Evolutionary conservation across 92 coral and sea anemone species (phyloP).

Genomic region (Desmophyllum pertusum): DNA sequence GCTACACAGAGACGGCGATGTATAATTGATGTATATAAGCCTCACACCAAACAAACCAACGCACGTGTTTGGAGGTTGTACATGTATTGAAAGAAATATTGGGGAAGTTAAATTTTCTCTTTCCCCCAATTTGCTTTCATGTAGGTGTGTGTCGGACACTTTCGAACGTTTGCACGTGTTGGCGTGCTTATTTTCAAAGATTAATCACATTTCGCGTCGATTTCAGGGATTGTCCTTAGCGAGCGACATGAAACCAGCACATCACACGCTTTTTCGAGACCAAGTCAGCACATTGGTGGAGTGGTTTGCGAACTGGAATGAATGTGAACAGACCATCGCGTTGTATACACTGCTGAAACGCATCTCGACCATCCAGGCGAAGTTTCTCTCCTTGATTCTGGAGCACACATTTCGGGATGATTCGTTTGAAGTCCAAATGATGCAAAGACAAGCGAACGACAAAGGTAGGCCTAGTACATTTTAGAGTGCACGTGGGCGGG

Average conservation of each 20-base stretch:
- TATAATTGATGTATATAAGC: constrained; percentile 86
- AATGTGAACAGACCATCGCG: constrained; percentile 97
- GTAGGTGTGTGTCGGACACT: constrained; percentile 19
- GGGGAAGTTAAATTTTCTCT: background rate
- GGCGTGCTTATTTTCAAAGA: constrained; percentile 19
- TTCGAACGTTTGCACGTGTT: constrained; percentile 30
- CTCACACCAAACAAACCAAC: constrained; percentile 35
- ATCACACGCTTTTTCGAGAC: constrained; percentile 86
- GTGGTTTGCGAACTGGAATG: constrained; percentile 98
- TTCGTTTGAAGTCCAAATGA: constrained; percentile 79
- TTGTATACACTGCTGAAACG: constrained; percentile 87
- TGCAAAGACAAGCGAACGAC: constrained; percentile 90
- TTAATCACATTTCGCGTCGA: constrained; percentile 20
- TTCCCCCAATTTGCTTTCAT: constrained; percentile 37
- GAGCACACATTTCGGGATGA: constrained; percentile 98
- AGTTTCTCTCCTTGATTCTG: constrained; percentile 88
- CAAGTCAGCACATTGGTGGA: constrained; percentile 88
- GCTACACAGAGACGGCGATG: constrained; percentile 69
- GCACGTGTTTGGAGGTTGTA: constrained; percentile 52
- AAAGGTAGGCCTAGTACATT: constrained; percentile 71
- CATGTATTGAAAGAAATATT: constrained; percentile 34
- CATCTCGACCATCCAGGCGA: constrained; percentile 92
- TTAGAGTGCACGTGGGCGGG: constrained; percentile 37
- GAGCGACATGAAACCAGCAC: constrained; percentile 96
- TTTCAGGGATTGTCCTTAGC: constrained; percentile 60